Base-by-base conservation (phyloP, 2,113 vertebrate species). In the Melanerpes aurifrons region DNA sequence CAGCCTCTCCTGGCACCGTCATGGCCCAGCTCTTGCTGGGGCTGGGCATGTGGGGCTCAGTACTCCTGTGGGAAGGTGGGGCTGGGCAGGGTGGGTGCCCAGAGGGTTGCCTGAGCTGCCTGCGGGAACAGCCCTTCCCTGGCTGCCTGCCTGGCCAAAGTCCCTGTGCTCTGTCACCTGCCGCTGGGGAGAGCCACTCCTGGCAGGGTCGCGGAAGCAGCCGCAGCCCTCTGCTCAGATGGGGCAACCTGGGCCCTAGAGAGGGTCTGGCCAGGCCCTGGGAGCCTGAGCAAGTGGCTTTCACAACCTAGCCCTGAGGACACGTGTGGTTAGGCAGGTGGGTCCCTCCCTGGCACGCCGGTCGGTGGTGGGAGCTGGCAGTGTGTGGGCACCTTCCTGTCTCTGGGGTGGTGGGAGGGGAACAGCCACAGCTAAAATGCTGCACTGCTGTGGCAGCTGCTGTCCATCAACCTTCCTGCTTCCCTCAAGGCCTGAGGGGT, bases 331-430 rank as follows among this genome's bases (percentile, higher is more conserved):
- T 6, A 1, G 85, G 21, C 25, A 20, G 72, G 48, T 7, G 12
- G 10, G 37, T 68, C 43, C 21, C n/a, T 87, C 12, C 21, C 25
- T 24, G 40, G 3, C 4, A 8, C 3, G 10, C 22, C 8, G 8
- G 18, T 58, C 15, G 35, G 64, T 2, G 1, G 14, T 26, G 45
- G 19, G 45, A 20, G 25, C 35, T 74, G 45, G 45, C 45, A 11
- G 61, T 0, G 0, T 0, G 0, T 0, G 3, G 29, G 50, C 32
- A 26, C 2, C 2, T n/a, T 58, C 24, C 26, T 20, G 64, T 45
- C 35, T 24, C 58, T 21, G 22, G 8, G 19, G 19, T 2, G 6
- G 3, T 6, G 10, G 56, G 56, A 68, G 26, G 21, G 20, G 21
- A 56, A 3, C 20, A 5, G 37, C 29, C 1, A 0, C 3, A 28